Evolutionary conservation across 2,113 vertebrate genomes (phyloP).

Genomic region (Chaenocephalus aceratus): DNA sequence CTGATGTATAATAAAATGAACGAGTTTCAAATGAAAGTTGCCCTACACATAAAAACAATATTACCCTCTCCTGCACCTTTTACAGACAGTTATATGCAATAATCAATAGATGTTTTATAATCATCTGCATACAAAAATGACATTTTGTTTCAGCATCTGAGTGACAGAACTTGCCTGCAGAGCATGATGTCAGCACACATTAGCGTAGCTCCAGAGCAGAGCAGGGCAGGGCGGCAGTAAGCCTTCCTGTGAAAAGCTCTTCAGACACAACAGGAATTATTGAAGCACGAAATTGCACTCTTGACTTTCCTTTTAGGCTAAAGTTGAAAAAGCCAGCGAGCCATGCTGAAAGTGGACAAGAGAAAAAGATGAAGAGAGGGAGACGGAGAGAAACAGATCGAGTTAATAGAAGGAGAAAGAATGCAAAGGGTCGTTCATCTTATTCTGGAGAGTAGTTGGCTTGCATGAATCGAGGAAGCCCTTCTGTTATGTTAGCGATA

Average conservation of each 20-base stretch:
- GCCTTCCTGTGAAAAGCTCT: slow-evolving; percentile 56
- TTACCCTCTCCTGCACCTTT: background rate
- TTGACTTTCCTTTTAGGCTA: slow-evolving; percentile 67
- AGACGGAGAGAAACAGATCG: slow-evolving; percentile 8
- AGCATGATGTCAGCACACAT: slow-evolving; percentile 52
- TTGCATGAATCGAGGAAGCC: slow-evolving; percentile 3
- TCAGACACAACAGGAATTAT: slow-evolving; percentile 62
- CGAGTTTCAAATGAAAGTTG: too few species aligned
- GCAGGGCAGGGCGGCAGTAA: slow-evolving; percentile 7
- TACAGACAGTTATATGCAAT: background rate
- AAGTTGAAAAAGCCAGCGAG: slow-evolving; percentile 61
- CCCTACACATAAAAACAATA: background rate
- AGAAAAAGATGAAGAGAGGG: slow-evolving; percentile 25
- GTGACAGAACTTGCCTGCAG: slow-evolving; percentile 22
- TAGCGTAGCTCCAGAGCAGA: slow-evolving; percentile 30
- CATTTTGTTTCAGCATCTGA: slow-evolving; percentile 17
- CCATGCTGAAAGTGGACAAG: slow-evolving; percentile 49
- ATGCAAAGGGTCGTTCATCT: slow-evolving; percentile 6
- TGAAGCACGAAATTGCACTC: slow-evolving; percentile 73
- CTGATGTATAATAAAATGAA: background rate
- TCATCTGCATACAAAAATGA: slow-evolving; percentile 17
- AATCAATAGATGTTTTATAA: background rate
- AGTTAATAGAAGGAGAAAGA: slow-evolving; percentile 38
- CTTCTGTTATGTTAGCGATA: slow-evolving; percentile 7
- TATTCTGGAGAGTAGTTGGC: slow-evolving; percentile 9